Conservation (phyloP, 2,888 invertebrate genomes). For the Cheilosia scutellata region DNA sequence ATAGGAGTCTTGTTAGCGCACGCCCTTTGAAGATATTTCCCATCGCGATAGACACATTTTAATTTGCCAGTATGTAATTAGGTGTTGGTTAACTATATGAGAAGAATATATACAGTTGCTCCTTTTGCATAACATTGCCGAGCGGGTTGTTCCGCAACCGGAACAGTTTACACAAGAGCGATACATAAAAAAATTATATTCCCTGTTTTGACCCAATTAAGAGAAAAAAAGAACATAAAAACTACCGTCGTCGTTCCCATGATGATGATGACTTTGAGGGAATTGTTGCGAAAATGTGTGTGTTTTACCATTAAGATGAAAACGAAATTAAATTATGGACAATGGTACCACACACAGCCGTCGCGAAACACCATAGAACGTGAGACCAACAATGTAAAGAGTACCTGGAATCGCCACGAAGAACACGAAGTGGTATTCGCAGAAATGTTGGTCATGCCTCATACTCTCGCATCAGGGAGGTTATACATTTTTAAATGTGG, state of each 20-base stretch:
- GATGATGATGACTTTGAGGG: conserved; percentile 16
- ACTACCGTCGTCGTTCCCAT: conserved; percentile 13
- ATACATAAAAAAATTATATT: no score
- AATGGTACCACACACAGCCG: conserved; percentile 13
- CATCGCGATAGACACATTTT: no score
- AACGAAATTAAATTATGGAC: conserved; percentile 34
- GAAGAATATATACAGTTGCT: no score
- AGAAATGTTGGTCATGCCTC: conserved; percentile 15
- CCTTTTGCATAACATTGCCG: no score
- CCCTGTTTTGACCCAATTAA: conserved; percentile 5
- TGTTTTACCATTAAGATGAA: conserved; percentile 30
- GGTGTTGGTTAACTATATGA: no score
- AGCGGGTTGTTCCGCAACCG: no score
- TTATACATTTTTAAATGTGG: no score
- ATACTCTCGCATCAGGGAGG: no score
- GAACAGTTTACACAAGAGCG: no score
- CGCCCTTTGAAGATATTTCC: no score
- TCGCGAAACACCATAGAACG: conserved; percentile 10
- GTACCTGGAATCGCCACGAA: conserved; percentile 18
- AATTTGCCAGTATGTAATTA: no score
- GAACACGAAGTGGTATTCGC: conserved; percentile 17
- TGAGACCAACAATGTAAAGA: conserved; percentile 14
- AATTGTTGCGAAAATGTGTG: conserved; percentile 36
- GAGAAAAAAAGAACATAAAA: conserved; percentile 4
- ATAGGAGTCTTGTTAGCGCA: no score